Evolutionary conservation across 2,888 invertebrate species (phyloP), one percentile per base, ranked within the genome.

Genomic region (Netelia inedita): DNA sequence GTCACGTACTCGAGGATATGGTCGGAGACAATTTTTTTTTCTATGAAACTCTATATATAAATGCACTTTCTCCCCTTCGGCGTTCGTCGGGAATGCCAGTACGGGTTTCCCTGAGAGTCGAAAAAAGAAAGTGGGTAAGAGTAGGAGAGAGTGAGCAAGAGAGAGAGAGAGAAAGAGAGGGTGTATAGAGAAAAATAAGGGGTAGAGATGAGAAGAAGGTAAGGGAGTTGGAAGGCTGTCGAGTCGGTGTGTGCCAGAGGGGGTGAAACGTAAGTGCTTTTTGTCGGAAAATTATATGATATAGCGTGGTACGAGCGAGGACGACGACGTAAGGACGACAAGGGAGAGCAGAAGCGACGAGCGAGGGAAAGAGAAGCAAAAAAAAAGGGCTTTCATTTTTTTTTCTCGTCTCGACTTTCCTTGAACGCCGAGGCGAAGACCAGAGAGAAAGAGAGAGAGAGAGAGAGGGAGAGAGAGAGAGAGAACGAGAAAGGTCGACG

Each of bases 201-300:
- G 86, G 85, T 85, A 86, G 88, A 86, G 82, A 85, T 87, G 83
- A 85, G 86, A 83, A 85, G 86, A 55, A 57, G 86, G 53, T 43
- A 72, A 61, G 66, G 55, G 73, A 66, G 57, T 73, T 55, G 71
- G 83, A 79, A 73, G 85, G 84, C 85, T 86, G 84, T 86, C 82
- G 85, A 73, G 81, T 71, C 82, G 57, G 57, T 19, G 53, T 72
- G 79, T 85, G 83, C 79, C 82, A 87, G 85, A 85, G 84, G 83
- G 84, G 83, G 82, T 82, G 85, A 85, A 84, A 84, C 91, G 91
- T 93, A 92, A 93, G 93, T 93, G 92, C 93, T 93, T 92, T 92
- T 92, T 91, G 93, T 91, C 91, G 92, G 91, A 91, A 92, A 93
- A 92, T 93, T 92, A 92, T 92, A 91, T 92, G 91, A 92, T 89